Conservation (phyloP, 2,113 vertebrate genomes). For the Pterophyllum scalare region DNA sequence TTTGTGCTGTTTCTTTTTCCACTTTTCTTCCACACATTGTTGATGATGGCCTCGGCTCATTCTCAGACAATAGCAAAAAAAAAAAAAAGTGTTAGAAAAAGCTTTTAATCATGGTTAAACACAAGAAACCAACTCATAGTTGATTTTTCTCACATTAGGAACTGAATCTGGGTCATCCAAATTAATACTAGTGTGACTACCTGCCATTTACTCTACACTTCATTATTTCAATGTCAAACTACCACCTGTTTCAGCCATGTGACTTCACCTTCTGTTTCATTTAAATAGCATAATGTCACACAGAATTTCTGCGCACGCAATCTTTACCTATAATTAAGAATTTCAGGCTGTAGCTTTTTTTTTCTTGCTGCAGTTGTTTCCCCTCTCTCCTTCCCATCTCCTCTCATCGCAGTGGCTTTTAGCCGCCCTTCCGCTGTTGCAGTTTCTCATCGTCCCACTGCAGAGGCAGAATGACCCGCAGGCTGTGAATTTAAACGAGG, state of each 20-base stretch:
- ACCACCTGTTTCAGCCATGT: constrained; percentile 54
- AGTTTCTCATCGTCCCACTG: constrained; percentile 43
- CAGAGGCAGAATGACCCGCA: constrained; percentile 69
- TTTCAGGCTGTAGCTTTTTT: background rate
- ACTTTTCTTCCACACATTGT: background rate
- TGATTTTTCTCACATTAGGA: background rate
- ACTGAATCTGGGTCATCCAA: constrained; percentile 53
- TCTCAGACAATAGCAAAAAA: background rate
- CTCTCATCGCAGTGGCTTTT: constrained; percentile 28
- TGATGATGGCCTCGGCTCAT: background rate
- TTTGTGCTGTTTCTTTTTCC: background rate
- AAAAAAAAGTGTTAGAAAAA: background rate
- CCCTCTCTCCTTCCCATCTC: constrained; percentile 25
- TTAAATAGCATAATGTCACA: constrained; percentile 16
- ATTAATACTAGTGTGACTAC: constrained; percentile 46
- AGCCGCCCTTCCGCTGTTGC: constrained; percentile 34
- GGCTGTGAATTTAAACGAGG: constrained; percentile 79
- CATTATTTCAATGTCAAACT: constrained; percentile 61
- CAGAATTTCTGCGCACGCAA: background rate
- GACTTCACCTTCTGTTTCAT: constrained; percentile 53
- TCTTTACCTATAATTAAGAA: constrained; percentile 38
- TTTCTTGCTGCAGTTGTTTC: background rate
- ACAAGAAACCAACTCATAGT: background rate
- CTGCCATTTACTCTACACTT: constrained; percentile 17
- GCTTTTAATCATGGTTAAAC: background rate